phyloP scores from a whole-genome alignment of 2,888 invertebrate species.

The Leptothorax acervorum region DNA sequence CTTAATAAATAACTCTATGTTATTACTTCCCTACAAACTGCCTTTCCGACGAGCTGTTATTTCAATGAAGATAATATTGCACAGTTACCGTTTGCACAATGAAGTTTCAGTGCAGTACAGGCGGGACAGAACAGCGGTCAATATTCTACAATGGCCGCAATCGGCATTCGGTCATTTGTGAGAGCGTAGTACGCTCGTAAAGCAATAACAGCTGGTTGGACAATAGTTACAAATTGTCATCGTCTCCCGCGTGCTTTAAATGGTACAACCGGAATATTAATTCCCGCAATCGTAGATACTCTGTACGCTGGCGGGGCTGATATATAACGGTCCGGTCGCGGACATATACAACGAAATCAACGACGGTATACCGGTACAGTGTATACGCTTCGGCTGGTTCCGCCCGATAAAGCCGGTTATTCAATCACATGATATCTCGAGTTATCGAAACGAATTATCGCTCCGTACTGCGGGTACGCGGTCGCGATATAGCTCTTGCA shows the following conservation, averaged over 20 bases:
- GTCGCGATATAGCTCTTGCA: not conserved
- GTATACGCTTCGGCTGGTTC: not conserved
- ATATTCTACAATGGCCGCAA: constrained; percentile 37
- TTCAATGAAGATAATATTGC: constrained; percentile 26
- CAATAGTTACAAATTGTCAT: constrained; percentile 42
- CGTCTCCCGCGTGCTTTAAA: constrained; percentile 25
- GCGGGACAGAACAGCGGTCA: constrained; percentile 32
- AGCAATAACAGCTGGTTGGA: constrained; percentile 19
- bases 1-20: constrained; percentile 20
- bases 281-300: constrained; percentile 4
- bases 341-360: not conserved
- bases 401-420: not conserved
- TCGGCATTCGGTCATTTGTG: constrained; percentile 34
- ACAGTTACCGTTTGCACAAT: constrained; percentile 17
- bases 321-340: not conserved
- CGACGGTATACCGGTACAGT: not conserved
- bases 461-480: constrained; percentile 2
- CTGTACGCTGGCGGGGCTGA: not conserved
- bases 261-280: constrained; percentile 37
- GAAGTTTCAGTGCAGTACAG: not conserved
- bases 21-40: not conserved
- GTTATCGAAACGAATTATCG: constrained; percentile 43
- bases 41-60: not conserved
- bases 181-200: constrained; percentile 24
- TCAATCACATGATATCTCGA: constrained; percentile 24